Evolutionary conservation across 2,113 vertebrate genomes (phyloP), one percentile per base, ranked within the genome.

Genomic region (Misgurnus anguillicaudatus): DNA sequence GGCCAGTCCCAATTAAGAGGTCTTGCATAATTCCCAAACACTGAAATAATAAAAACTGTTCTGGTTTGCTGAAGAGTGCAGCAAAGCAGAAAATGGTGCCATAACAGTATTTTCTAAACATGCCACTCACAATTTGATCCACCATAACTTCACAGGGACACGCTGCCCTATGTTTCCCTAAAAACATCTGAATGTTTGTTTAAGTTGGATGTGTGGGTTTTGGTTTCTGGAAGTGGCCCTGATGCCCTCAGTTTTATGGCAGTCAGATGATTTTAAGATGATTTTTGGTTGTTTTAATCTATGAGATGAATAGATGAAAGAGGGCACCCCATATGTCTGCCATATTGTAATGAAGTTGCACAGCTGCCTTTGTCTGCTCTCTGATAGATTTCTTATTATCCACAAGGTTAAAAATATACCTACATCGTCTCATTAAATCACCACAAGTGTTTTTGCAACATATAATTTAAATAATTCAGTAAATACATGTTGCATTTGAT

Each of bases 1-100:
- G 80, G 77, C 57, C 67, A 42, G 75, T 81, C 67, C 53, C 51
- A 65, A 78, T 75, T 63, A 63, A 6, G 60, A 66, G 78, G 66
- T 84, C 81, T 84, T 80, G 82, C 69, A 78, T 86, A 87, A 86
- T 87, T 84, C 72, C 71, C 73, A 79, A 82, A 78, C 80, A 87
- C 87, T 85, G 82, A 83, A 90, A 87, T 82, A 90, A 93, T 89
- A 91, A 86, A n/a, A 88, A 90, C 87, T 41, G 90, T 92, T 92
- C 86, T 88, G 89, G 89, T 89, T 90, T 88, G 88, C 84, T 89
- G 87, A 75, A 77, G 85, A 87, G 86, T 72, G 89, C 90, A 90
- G 87, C 85, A 82, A 74, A 90, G 90, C 91, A 89, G 92, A 93
- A 93, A 90, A 90, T 89, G 82, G 86, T 88, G 87, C 87, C 83